phyloP scores from a whole-genome alignment of 2,113 vertebrate genomes.

The Melospiza georgiana region DNA sequence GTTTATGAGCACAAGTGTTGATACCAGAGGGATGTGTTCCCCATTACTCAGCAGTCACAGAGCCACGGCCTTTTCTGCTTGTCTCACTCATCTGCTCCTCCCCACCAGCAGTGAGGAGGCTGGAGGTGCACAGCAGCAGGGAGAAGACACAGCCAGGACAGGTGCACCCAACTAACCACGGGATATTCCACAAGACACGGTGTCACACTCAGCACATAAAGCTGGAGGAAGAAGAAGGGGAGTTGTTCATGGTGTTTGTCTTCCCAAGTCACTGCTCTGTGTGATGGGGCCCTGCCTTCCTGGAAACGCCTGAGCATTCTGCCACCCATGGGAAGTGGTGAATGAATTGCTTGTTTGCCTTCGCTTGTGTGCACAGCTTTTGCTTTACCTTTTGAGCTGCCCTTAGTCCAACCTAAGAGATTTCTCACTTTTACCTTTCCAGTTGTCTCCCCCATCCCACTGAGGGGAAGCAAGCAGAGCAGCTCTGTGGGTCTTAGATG shows the following conservation, averaged over 20 bases:
- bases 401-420: background rate
- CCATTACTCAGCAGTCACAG: background rate
- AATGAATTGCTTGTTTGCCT: background rate
- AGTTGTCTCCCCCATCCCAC: background rate
- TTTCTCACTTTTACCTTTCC: background rate
- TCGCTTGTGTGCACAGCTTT: background rate
- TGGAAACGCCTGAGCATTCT: background rate
- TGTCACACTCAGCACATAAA: background rate
- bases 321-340: background rate
- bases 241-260: rapidly evolving
- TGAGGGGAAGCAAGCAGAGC: background rate
- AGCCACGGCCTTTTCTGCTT: background rate
- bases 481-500: background rate
- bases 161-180: no score
- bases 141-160: background rate
- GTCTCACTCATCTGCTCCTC: no score
- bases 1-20: background rate
- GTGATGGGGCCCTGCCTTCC: background rate
- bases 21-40: background rate
- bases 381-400: background rate
- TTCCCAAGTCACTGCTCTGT: rapidly evolving
- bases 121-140: background rate
- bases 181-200: no score
- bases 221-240: rapidly evolving
- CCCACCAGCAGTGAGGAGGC: rapidly evolving